These are phyloP conservation scores for Cydia strobilella DNA, from an alignment of 1,140 invertebrate species.

Conservation along the genomic window DNA sequence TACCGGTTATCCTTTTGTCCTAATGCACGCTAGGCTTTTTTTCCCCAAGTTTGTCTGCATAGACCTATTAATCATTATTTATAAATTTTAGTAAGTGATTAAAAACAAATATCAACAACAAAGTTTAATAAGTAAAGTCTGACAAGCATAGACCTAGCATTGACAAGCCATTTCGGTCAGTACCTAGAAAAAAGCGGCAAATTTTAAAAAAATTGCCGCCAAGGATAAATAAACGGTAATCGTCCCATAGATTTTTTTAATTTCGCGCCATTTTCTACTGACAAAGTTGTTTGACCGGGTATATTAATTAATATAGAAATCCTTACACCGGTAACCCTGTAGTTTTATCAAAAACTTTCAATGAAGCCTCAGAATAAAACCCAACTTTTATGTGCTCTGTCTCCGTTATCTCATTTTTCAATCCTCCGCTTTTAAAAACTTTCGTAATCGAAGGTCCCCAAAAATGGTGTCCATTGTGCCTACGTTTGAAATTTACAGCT, in stretches of 20 bases:
- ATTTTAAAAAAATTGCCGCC: too few relatives aligned
- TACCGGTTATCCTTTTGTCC: constrained; percentile 19
- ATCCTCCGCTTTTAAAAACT: constrained; percentile 51
- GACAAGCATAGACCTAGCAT: too few relatives aligned
- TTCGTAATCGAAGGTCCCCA: constrained; percentile 56
- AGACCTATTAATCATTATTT: too few relatives aligned
- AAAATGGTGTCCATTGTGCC: constrained; percentile 59
- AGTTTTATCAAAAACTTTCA: constrained; percentile 58
- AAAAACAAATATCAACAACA: not conserved
- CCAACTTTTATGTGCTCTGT: constrained; percentile 56
- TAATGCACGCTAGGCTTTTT: not conserved
- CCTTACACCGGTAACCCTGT: constrained; percentile 45
- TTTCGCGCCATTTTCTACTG: too few relatives aligned
- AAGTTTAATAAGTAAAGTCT: not conserved
- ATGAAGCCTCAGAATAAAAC: constrained; percentile 53
- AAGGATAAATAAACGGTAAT: too few relatives aligned
- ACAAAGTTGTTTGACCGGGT: too few relatives aligned
- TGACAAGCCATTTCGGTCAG: too few relatives aligned
- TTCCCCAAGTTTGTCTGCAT: too few relatives aligned
- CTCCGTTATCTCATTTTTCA: constrained; percentile 48
- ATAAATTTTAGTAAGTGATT: not conserved
- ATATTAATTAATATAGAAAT: not conserved
- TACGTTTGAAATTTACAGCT: constrained; percentile 56
- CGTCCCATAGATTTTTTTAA: too few relatives aligned
- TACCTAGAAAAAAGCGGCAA: too few relatives aligned